Conservation (phyloP, 2,113 vertebrate species). For the Melanocharis versteri region DNA sequence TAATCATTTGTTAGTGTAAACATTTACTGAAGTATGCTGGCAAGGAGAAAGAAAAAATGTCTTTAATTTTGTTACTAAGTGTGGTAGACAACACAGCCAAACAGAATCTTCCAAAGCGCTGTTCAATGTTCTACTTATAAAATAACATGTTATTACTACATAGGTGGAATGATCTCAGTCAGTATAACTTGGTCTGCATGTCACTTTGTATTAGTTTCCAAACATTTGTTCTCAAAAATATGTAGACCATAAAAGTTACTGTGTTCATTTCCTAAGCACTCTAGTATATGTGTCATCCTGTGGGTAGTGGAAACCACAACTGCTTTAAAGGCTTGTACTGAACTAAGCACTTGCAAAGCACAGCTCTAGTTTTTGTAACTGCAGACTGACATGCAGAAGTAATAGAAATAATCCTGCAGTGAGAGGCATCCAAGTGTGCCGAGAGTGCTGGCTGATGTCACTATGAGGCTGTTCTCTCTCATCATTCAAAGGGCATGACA, state of each 20-base stretch:
- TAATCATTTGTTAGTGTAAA: neutral
- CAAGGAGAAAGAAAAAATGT: neutral
- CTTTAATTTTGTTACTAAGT: neutral
- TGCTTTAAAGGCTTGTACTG: neutral
- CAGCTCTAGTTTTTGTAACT: neutral
- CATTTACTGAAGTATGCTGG: neutral
- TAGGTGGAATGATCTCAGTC: neutral
- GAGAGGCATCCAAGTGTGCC: neutral
- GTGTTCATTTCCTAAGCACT: constrained; percentile 1
- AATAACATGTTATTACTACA: neutral
- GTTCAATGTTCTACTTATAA: neutral
- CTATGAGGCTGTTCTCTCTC: neutral
- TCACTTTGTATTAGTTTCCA: neutral
- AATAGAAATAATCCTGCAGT: neutral
- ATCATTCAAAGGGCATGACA: neutral
- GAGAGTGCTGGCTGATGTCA: neutral
- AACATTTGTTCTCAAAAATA: neutral
- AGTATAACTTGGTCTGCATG: neutral
- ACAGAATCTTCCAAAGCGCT: neutral
- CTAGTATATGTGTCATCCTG: neutral
- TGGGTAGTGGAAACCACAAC: neutral
- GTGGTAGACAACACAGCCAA: neutral
- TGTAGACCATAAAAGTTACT: neutral
- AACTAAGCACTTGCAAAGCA: neutral
- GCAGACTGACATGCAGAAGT: neutral